Percentiles rank a stretch among this genome's conserved stretches.
Evolutionary conservation across 2,888 invertebrate genomes (phyloP).

Genomic region (Lobophora halterata): DNA sequence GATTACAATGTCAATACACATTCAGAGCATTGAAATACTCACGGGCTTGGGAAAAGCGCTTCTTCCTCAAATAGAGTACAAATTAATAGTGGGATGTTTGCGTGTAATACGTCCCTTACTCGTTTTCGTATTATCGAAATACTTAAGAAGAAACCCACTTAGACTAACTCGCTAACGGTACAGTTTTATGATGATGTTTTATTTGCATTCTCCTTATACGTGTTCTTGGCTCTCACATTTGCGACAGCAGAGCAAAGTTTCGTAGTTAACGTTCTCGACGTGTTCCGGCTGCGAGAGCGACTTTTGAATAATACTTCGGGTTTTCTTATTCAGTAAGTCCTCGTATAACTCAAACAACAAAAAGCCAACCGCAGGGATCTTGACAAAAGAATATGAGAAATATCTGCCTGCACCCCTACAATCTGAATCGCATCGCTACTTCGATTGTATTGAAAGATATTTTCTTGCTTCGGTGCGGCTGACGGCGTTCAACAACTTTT

Average conservation of each 20-base stretch:
- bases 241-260: constrained; percentile 40
- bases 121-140: constrained; percentile 8
- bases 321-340: constrained; percentile 66
- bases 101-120: not conserved
- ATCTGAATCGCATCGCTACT: constrained; percentile 65
- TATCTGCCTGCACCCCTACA: constrained; percentile 65
- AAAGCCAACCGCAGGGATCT: constrained; percentile 61
- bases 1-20: constrained; percentile 67
- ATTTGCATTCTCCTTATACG: constrained; percentile 31
- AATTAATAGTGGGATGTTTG: constrained; percentile 10
- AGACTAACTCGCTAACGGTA: constrained; percentile 27
- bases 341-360: constrained; percentile 69
- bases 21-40: constrained; percentile 49
- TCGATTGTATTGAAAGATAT: constrained; percentile 69
- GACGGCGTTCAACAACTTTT: constrained; percentile 37
- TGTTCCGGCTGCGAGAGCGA: constrained; percentile 44
- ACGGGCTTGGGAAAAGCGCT: constrained; percentile 39
- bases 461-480: constrained; percentile 46
- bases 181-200: constrained; percentile 33
- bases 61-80: constrained; percentile 37
- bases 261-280: constrained; percentile 44
- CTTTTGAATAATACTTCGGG: constrained; percentile 60
- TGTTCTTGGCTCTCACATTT: constrained; percentile 31
- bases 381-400: constrained; percentile 77
- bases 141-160: constrained; percentile 22